Evolutionary conservation across 1,140 invertebrate species (phyloP).

Genomic region (Akabosia matsudoensis): DNA sequence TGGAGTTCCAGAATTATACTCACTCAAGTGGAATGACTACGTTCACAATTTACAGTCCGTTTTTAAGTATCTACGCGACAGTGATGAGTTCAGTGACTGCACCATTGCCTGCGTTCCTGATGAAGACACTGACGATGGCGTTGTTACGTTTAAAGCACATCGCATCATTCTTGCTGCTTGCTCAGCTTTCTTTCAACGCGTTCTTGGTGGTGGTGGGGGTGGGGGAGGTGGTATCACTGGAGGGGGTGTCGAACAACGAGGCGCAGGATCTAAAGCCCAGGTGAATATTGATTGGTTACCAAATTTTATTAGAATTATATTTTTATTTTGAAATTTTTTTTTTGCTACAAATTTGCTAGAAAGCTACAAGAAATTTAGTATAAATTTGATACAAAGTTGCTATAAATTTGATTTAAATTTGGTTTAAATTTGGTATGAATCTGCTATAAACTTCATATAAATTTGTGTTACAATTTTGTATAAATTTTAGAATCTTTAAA

Average conservation of each 20-base stretch:
- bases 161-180: conserved; percentile 5
- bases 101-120: conserved; percentile 69
- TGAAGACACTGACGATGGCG: background rate
- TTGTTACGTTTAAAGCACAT: background rate
- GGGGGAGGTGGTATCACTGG: background rate
- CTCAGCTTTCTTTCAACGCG: conserved; percentile 5
- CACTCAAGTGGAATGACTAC: conserved; percentile 89
- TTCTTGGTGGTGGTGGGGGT: background rate
- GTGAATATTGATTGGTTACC: too few relatives aligned
- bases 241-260: background rate
- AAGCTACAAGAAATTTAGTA: too few relatives aligned
- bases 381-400: too few relatives aligned
- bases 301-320: too few relatives aligned
- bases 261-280: too few relatives aligned
- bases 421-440: too few relatives aligned
- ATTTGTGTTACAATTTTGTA: too few relatives aligned
- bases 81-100: conserved; percentile 73
- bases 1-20: conserved; percentile 69
- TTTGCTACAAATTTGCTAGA: too few relatives aligned
- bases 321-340: too few relatives aligned
- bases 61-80: conserved; percentile 68
- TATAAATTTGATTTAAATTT: too few relatives aligned
- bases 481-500: too few relatives aligned
- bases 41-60: conserved; percentile 82
- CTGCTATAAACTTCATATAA: too few relatives aligned